These are phyloP conservation scores for Ictalurus furcatus DNA, from an alignment of 2,113 vertebrate genomes.

Conservation along the genomic window DNA sequence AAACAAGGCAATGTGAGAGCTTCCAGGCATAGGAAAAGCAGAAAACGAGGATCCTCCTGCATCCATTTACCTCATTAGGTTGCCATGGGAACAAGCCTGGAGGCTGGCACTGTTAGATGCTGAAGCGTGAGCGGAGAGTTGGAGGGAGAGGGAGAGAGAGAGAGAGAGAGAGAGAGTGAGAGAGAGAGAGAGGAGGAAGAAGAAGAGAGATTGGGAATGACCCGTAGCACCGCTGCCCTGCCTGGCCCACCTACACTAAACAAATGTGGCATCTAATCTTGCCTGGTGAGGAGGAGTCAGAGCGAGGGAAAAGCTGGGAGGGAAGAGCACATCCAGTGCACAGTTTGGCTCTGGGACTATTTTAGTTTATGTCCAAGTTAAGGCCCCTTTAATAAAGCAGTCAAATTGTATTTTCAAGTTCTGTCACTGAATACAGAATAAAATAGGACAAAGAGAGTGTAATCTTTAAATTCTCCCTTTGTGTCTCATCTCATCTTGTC, in stretches of 20 bases:
- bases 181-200: not conserved
- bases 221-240: constrained; percentile 25
- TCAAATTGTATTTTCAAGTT: constrained; percentile 32
- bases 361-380: constrained; percentile 42
- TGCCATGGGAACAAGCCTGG: constrained; percentile 76
- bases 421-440: not conserved
- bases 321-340: constrained; percentile 11
- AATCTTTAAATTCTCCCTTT: not conserved
- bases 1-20: constrained; percentile 29
- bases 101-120: constrained; percentile 69
- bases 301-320: constrained; percentile 23
- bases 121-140: constrained; percentile 59
- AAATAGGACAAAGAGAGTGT: not conserved
- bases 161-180: constrained; percentile 12
- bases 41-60: constrained; percentile 71
- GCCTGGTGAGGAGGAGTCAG: constrained; percentile 7
- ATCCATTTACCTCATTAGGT: constrained; percentile 76
- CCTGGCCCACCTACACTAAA: constrained; percentile 27
- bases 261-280: constrained; percentile 23
- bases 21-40: constrained; percentile 53
- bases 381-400: constrained; percentile 44
- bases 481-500: not conserved
- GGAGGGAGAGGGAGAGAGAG: constrained; percentile 4
- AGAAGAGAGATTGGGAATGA: constrained; percentile 26
- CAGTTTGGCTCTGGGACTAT: constrained; percentile 16